These are phyloP conservation scores for Troilus luridus DNA, from an alignment of 2,888 invertebrate species.

Conservation along the genomic window DNA sequence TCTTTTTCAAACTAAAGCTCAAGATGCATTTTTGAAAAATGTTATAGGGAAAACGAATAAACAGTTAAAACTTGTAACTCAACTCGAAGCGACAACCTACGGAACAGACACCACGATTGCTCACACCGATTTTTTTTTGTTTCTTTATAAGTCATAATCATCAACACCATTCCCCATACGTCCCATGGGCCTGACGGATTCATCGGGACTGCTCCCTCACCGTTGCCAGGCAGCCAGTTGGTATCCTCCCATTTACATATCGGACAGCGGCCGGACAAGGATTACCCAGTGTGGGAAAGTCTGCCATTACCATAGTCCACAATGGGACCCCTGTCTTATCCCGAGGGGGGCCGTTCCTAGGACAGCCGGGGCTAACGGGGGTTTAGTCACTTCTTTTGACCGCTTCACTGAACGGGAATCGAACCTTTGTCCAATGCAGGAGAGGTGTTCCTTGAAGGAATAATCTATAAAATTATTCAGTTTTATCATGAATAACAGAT, in stretches of 20 bases:
- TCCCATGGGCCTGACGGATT: too few relatives aligned
- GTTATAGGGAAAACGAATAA: too few relatives aligned
- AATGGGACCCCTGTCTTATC: not conserved
- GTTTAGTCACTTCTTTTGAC: conserved; percentile 24
- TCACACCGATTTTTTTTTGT: too few relatives aligned
- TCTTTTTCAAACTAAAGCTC: too few relatives aligned
- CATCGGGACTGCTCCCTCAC: not conserved
- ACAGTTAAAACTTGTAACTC: too few relatives aligned
- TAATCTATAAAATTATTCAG: not conserved
- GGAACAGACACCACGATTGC: too few relatives aligned
- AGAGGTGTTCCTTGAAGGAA: not conserved
- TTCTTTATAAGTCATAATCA: too few relatives aligned
- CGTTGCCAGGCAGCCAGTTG: not conserved
- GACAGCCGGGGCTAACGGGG: conserved; percentile 38
- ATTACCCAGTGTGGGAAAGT: conserved; percentile 48
- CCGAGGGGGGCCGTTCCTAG: not conserved
- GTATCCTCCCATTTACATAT: not conserved
- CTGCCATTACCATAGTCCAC: conserved; percentile 33
- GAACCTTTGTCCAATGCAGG: not conserved
- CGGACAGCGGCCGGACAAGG: not conserved
- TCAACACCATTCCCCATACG: too few relatives aligned
- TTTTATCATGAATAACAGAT: not conserved
- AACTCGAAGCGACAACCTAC: too few relatives aligned
- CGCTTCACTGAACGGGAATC: not conserved
- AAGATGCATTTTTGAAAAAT: too few relatives aligned